Base-by-base conservation (phyloP, 2,797 vertebrate species). In the Poliocrania exsul region DNA sequence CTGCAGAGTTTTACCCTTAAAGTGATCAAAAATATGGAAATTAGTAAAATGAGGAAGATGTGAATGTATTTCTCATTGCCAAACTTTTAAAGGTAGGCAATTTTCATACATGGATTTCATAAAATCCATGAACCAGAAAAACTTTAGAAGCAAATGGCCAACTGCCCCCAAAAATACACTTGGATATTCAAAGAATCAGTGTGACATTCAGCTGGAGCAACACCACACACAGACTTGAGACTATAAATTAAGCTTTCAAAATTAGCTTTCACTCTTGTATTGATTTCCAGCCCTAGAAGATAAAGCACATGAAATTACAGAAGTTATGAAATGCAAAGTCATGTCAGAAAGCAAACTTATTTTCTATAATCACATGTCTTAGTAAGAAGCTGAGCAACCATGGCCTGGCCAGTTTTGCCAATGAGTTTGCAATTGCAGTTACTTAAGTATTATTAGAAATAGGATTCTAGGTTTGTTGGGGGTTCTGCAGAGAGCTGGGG, bases 181-280 rank as follows among this genome's bases (percentile, higher is more conserved):
- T 66, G n/a, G 26, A 26, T 47, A 53, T 25, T 67, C 71, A 54
- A 54, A 92, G 37, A 56, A 80, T 12, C 16, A 74, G 38, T 38
- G 38, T 64, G 61, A 61, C 38, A 78, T 61, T 79, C 42, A 40
- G 35, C 15, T 74, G 26, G 21, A 88, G 35, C 50, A 81, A 46
- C 26, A 40, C 26, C 42, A 81, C 37, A 61, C 21, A 73, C 88
- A 88, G 91, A 80, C 26, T 19, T 57, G 37, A 65, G 42, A 65
- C 60, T 82, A 87, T 78, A 66, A 83, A 88, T 21, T 49, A 77
- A 61, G 53, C 50, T 83, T 93, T 94, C 49, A 85, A 83, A 91
- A 93, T 61, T 23, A 85, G 53, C 61, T 77, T 78, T 86, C 50
- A 54, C 33, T 88, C 44, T 51, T 67, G 16, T n/a, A 71, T 38